Evolutionary conservation across 2,888 invertebrate species (phyloP).

Genomic region (Euproctis similis): DNA sequence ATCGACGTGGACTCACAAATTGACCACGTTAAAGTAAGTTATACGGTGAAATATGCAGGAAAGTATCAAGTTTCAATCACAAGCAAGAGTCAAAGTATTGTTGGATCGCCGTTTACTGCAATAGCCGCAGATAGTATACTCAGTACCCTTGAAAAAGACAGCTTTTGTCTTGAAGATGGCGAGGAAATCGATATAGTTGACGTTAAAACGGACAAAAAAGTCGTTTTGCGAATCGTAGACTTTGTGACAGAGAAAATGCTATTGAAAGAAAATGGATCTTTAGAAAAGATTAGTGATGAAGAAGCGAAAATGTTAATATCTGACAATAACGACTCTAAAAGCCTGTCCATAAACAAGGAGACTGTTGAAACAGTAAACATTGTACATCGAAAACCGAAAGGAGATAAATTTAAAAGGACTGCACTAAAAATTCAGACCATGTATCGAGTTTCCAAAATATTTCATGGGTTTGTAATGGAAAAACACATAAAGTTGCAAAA

Average conservation of each 20-base stretch:
- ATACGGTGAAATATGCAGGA: constrained; percentile 67
- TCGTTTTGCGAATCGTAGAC: constrained; percentile 69
- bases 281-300: constrained; percentile 63
- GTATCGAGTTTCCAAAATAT: constrained; percentile 49
- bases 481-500: constrained; percentile 19
- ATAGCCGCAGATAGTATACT: constrained; percentile 59
- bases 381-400: constrained; percentile 5
- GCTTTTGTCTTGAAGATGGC: constrained; percentile 57
- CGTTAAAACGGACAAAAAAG: constrained; percentile 60
- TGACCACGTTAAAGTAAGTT: constrained; percentile 71
- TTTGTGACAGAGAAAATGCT: constrained; percentile 76
- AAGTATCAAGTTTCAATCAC: constrained; percentile 75
- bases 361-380: constrained; percentile 10
- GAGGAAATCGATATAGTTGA: constrained; percentile 69
- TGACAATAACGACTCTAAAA: constrained; percentile 30
- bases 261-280: constrained; percentile 65
- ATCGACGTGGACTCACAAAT: constrained; percentile 60
- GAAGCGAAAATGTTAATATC: constrained; percentile 58
- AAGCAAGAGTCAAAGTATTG: constrained; percentile 70
- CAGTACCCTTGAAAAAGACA: constrained; percentile 49
- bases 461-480: constrained; percentile 30
- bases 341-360: constrained; percentile 18
- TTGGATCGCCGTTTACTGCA: constrained; percentile 77
- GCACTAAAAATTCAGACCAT: constrained; percentile 47
- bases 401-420: constrained; percentile 38